These are phyloP conservation scores for Mesitornis unicolor DNA, from an alignment of 2,113 vertebrate species.

Conservation along the genomic window DNA sequence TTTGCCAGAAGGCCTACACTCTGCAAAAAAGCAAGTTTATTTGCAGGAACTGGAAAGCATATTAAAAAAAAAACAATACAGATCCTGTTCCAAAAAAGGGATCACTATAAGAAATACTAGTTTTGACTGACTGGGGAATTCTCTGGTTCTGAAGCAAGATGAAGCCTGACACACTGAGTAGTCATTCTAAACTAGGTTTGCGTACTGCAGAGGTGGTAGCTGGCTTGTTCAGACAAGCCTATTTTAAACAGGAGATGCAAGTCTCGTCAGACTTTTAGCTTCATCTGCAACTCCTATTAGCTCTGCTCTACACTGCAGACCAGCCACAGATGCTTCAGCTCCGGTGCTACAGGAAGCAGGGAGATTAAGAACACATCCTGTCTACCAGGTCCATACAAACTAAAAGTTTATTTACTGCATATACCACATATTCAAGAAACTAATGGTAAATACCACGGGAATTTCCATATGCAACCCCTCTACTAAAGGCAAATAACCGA, in stretches of 20 bases:
- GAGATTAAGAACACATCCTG: not conserved
- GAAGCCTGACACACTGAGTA: not conserved
- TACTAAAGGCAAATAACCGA: not conserved
- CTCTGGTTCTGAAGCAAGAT: not conserved
- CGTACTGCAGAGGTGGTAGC: constrained; percentile 14
- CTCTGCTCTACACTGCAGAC: not conserved
- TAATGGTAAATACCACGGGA: not conserved
- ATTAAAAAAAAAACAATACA: not conserved
- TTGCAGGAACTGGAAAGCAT: not conserved
- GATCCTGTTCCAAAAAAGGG: not conserved
- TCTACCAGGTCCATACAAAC: not conserved
- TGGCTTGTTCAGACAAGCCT: constrained; percentile 54
- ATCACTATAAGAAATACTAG: not conserved
- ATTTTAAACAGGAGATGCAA: not conserved
- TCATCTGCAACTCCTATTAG: not conserved
- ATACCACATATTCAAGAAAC: not conserved
- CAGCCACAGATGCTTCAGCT: not conserved
- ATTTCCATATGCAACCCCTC: not conserved
- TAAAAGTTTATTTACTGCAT: not conserved
- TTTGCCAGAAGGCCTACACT: not conserved
- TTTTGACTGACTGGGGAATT: not conserved
- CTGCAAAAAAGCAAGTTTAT: not conserved
- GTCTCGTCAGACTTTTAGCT: not conserved
- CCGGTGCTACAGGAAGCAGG: not conserved
- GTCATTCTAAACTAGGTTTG: constrained; percentile 10